Base-by-base conservation (phyloP, 2,888 invertebrate genomes). In the Lamellibrachia columna region DNA sequence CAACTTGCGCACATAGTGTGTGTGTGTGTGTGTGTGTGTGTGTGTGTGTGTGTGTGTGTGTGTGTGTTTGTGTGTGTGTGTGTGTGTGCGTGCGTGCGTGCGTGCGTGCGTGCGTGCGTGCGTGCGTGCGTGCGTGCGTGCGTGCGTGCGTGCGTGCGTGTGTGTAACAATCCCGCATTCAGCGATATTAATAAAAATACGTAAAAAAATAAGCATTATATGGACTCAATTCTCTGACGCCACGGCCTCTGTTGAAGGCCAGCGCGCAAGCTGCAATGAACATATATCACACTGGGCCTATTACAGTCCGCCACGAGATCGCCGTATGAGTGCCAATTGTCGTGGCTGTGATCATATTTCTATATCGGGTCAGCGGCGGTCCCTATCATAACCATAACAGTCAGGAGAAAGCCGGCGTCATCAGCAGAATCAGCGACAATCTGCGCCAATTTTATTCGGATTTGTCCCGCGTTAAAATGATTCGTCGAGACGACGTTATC, bases 161-260 rank as follows among this genome's bases (percentile, higher is more conserved):
- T 75, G n/a, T n/a, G n/a, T 40, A 75, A 75, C 75, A 75, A 75
- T 75, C 75, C 15, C 75, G 75, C 75, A 22, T 11, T 11, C 75
- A 22, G 75, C n/a, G 75, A 75, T 75, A 75, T 75, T 75, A 75
- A 75, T 75, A 75, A 75, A 75, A 75, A 75, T 15, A 75, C 75
- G n/a, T 6, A n/a, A 75, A 75, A 75, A 75, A 75, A 75, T 75
- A 22, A 22, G 15, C n/a, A 22, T 6, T 75, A 75, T 75, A 75
- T 75, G 75, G 75, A 75, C 75, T 75, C 75, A 4, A 75, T 75
- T 75, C 22, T 75, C 75, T 11, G 15, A n/a, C 2, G 15, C 3
- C 75, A 75, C 75, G 75, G 22, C n/a, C 22, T n/a, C 75, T n/a
- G 75, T 6, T 22, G 75, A 75, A 75, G 75, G 75, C 22, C 75